Base-by-base conservation (phyloP, 1,140 invertebrate genomes). In the Trichoplusia ni region DNA sequence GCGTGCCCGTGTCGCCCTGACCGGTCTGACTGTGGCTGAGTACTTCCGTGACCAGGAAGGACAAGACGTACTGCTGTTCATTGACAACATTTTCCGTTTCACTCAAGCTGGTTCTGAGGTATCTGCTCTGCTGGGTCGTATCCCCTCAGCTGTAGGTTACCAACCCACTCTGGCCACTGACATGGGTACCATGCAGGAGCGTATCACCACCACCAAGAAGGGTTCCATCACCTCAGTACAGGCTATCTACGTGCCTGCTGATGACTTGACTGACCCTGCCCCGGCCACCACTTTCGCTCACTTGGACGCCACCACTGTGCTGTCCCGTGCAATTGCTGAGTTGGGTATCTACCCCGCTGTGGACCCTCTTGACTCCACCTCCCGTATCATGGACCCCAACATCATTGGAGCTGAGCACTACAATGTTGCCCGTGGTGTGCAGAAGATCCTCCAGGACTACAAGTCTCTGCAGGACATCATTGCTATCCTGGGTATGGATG, bases 41-140 rank as follows among this genome's bases (percentile, higher is more conserved):
- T 99, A 99, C 90, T 99, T 99, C 97, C 96, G 99, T 92, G 99
- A 99, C 86, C 94, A 97, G 81, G 98, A 99, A 93, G 99, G 98
- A 80, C 99, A 99, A 86, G 98, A 99, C 92, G 99, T 99, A 86
- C 91, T 99, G 83, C 95, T 99, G 27, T 99, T 99, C 91, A 99
- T 99, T 92, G 99, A 99, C 93, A 99, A 99, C 93, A 99, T 99
- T 93, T 99, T 99, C 95, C 95, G 99, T 91, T 99, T 99, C 92
- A 99, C 99, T 60, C 99, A 99, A 91, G 99, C 99, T 88, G 99
- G 99, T 94, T 99, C 99, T 42, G 99, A 99, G 91, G 87, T 97
- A 83, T 99, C 97, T 82, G 97, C 98, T 75, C 92, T 99, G 92
- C 89, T 99, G 90, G 98, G 98, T 93, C 98, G 98, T 97, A 99